phyloP scores from a whole-genome alignment of 2,113 vertebrate genomes.

The Sigmodon hispidus region DNA sequence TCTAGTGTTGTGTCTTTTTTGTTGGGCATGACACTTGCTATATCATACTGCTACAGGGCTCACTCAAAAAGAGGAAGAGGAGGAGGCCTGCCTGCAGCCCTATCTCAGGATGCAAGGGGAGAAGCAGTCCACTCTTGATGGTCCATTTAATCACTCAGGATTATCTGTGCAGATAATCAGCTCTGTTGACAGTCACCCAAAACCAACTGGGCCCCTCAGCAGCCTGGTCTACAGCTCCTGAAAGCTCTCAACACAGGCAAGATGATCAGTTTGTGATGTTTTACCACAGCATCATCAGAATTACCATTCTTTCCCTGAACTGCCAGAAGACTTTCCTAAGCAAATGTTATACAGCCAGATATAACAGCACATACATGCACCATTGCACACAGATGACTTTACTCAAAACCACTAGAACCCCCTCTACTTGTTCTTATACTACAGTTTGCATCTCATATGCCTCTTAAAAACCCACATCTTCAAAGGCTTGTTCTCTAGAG shows the following conservation, averaged over 20 bases:
- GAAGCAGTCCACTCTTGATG: constrained; percentile 45
- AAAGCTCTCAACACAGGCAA: not conserved
- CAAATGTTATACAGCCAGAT: not conserved
- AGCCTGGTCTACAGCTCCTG: not conserved
- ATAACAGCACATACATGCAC: not conserved
- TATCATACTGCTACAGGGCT: not conserved
- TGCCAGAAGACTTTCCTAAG: not conserved
- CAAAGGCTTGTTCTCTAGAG: not conserved
- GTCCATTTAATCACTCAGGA: constrained; percentile 50
- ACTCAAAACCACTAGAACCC: not conserved
- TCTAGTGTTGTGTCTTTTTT: not conserved
- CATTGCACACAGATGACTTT: not conserved
- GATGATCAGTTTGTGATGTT: not conserved
- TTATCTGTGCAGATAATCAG: constrained; percentile 60
- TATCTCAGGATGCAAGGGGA: constrained; percentile 48
- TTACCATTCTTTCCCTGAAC: not conserved
- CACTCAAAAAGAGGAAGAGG: constrained; percentile 64
- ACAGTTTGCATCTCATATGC: not conserved
- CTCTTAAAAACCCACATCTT: not conserved
- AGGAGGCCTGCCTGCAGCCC: not conserved
- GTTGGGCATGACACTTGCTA: not conserved
- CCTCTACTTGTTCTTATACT: not conserved
- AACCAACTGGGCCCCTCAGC: not conserved
- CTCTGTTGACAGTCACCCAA: not conserved
- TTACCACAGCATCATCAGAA: not conserved